A percentile compares a stretch with the other conserved stretches of the same genome.
Evolutionary conservation across 2,888 invertebrate species (phyloP).

Genomic region (Eristalinus sepulchralis): DNA sequence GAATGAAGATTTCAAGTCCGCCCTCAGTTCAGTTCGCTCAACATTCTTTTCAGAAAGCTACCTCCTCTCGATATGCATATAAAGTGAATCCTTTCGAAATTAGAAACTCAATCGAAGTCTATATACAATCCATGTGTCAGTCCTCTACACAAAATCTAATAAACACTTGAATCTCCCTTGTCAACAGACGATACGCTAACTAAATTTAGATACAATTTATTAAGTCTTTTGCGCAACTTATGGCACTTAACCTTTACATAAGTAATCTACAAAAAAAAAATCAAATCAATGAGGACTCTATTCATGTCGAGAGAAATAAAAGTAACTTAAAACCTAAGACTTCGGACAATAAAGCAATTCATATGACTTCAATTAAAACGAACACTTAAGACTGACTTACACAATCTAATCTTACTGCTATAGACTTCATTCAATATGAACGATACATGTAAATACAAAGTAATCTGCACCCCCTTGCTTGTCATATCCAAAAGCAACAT

Average conservation of each 20-base stretch:
- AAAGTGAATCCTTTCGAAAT: neutral
- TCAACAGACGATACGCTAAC: neutral
- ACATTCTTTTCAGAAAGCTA: no score
- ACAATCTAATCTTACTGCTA: conserved; percentile 43
- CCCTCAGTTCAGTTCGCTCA: no score
- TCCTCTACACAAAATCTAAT: neutral
- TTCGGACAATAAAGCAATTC: neutral
- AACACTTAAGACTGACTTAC: neutral
- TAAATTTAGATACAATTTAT: neutral
- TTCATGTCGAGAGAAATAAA: conserved; percentile 26
- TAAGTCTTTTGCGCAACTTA: neutral
- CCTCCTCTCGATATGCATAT: neutral
- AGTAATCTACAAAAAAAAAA: conserved; percentile 4
- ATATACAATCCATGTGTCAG: neutral
- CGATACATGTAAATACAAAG: conserved; percentile 43
- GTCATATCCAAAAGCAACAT: neutral
- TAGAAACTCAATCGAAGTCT: neutral
- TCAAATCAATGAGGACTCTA: neutral
- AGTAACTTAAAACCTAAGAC: conserved; percentile 4
- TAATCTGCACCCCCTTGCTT: conserved; percentile 8
- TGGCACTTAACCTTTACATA: neutral
- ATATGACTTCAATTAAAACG: neutral
- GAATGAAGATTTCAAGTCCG: no score
- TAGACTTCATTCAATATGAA: conserved; percentile 67
- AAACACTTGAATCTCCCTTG: no score